phyloP scores from a whole-genome alignment of 2,888 invertebrate genomes.

The Acrobeloides nanus region DNA sequence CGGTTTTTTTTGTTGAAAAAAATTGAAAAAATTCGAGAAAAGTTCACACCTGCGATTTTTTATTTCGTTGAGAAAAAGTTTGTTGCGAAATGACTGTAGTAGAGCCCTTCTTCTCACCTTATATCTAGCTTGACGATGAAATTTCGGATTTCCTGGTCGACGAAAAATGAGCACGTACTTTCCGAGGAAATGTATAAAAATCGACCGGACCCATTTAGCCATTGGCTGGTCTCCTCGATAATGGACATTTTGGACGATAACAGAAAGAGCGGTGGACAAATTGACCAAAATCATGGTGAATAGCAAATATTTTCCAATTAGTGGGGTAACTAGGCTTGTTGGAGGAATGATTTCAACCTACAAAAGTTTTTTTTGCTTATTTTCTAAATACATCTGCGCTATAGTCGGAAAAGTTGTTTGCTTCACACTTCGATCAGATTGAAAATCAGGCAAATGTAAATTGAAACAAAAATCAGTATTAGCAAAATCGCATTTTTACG shows the following conservation, averaged over 20 bases:
- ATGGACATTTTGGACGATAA: constrained; percentile 38
- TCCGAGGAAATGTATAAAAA: constrained; percentile 87
- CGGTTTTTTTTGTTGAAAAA: too few species aligned
- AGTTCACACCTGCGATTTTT: too few species aligned
- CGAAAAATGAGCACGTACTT: constrained; percentile 73
- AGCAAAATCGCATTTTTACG: too few species aligned
- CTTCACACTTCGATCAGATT: too few species aligned
- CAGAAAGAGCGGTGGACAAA: constrained; percentile 60
- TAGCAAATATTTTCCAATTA: constrained; percentile 67
- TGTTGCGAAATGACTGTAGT: too few species aligned
- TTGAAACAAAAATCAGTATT: too few species aligned
- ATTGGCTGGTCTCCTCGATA: constrained; percentile 69
- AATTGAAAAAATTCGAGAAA: too few species aligned
- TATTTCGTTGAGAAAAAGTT: too few species aligned
- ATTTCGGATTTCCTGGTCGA: constrained; percentile 26
- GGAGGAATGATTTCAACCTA: constrained; percentile 80
- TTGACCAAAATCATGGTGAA: constrained; percentile 94
- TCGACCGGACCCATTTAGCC: constrained; percentile 72
- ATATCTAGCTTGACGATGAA: constrained; percentile 30
- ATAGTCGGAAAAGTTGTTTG: too few species aligned
- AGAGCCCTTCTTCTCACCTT: too few species aligned
- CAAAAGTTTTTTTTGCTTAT: constrained; percentile 19
- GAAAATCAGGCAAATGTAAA: too few species aligned
- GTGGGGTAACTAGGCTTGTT: constrained; percentile 72
- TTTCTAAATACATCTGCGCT: too few species aligned